Evolutionary conservation across 2,888 invertebrate species (phyloP).

Genomic region (Papilio demoleus): DNA sequence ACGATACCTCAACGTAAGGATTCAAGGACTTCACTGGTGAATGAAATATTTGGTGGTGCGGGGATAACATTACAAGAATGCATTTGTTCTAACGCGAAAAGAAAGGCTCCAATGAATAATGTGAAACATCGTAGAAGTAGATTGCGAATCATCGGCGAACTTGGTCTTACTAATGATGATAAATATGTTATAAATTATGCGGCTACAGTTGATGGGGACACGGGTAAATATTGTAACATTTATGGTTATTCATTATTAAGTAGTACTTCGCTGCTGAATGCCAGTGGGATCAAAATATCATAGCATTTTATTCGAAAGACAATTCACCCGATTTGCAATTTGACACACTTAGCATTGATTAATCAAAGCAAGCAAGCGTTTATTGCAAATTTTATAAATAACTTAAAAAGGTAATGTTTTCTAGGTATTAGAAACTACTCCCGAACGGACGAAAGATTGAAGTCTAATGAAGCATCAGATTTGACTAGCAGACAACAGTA

Average conservation of each 20-base stretch:
- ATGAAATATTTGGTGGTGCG: conserved; percentile 38
- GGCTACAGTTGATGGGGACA: conserved; percentile 64
- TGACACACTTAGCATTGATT: not conserved
- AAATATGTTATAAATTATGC: conserved; percentile 67
- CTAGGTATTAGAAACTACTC: conserved; percentile 32
- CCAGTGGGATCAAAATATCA: no score
- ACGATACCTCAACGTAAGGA: conserved; percentile 28
- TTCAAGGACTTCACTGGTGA: conserved; percentile 31
- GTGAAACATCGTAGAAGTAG: conserved; percentile 51
- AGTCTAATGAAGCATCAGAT: conserved; percentile 3
- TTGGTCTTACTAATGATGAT: conserved; percentile 65
- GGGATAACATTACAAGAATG: conserved; percentile 42
- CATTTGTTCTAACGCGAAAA: conserved; percentile 41
- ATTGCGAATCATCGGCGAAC: conserved; percentile 63
- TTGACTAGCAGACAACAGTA: conserved; percentile 11
- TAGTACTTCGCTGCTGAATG: no score
- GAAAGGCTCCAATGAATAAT: conserved; percentile 34
- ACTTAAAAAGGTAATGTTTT: not conserved
- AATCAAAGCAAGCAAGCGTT: not conserved
- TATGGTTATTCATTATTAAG: no score
- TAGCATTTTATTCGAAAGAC: no score
- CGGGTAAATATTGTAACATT: conserved; percentile 63
- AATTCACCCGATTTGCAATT: not conserved
- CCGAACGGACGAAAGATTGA: conserved; percentile 25
- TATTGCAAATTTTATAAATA: not conserved